Conservation (phyloP, 2,888 invertebrate genomes). For the Chromoteleia sp. region DNA sequence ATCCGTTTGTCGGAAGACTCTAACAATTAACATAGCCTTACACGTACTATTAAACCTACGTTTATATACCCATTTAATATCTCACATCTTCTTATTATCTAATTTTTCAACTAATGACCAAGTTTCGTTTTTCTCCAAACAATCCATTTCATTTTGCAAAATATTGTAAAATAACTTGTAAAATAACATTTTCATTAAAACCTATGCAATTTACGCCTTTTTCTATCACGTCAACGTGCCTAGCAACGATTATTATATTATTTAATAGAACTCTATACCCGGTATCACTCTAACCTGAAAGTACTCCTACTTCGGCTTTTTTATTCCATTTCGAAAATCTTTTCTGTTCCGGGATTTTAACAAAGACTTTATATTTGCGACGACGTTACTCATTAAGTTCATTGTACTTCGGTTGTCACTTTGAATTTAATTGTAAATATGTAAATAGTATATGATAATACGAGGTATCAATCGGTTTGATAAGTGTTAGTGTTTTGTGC, state of each 20-base stretch:
- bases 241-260: constrained; percentile 14
- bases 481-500: too few species aligned
- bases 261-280: constrained; percentile 66
- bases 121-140: constrained; percentile 40
- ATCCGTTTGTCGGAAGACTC: background rate
- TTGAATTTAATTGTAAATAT: too few species aligned
- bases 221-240: constrained; percentile 4
- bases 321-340: constrained; percentile 55
- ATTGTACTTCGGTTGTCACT: too few species aligned
- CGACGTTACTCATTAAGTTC: too few species aligned
- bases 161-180: constrained; percentile 14
- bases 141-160: constrained; percentile 45
- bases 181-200: background rate
- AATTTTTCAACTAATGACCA: constrained; percentile 31
- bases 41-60: background rate
- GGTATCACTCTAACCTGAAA: constrained; percentile 64
- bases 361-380: too few species aligned
- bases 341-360: constrained; percentile 64
- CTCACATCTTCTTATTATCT: constrained; percentile 10
- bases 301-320: constrained; percentile 56
- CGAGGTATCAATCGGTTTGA: too few species aligned
- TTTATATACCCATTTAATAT: constrained; percentile 18
- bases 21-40: constrained; percentile 10
- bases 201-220: background rate
- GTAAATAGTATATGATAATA: too few species aligned